Evolutionary conservation across 2,797 vertebrate species (phyloP), one percentile per base, ranked within the genome.

Genomic region (Gila robusta): DNA sequence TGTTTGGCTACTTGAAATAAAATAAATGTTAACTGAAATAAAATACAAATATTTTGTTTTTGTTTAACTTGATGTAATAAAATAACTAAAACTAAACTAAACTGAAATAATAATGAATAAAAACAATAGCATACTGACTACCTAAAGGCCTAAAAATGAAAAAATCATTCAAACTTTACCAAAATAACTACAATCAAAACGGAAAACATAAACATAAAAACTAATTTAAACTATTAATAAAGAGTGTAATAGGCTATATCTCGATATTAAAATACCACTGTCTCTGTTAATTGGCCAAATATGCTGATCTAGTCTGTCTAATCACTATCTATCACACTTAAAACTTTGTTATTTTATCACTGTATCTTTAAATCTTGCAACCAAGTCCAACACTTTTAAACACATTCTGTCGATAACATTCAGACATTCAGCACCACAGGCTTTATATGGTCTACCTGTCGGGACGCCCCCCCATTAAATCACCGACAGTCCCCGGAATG

Each of bases 371-470:
- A 83, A 83, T 83, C 56, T 28, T 37, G 26, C 71, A 19, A 41
- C 14, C 23, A 64, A 79, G 54, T 32, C 14, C 14, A 83, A 67
- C 59, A 26, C 28, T 21, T 67, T 23, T 4, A 49, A 77, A 77
- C 41, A 39, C 28, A 41, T 67, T 67, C 11, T 37, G 79, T 52
- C 79, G 37, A 52, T 14, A 82, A 82, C 8, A 26, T 32, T 39
- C 17, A 69, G 14, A 82, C 8, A 26, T 32, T 39, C 17, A 69
- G 14, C n/a, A 10, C 7, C 47, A 23, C 47, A 35, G 32, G 1
- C 83, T 62, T 79, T 71, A 79, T 79, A 79, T 71, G 83, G 76
- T 49, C 76, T 84, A 37, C 72, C 71, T 77, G 82, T 41, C 82
- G 72, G 73, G 83, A 81, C 44, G 59, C 78, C 84, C 59, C 78